Evolutionary conservation across 2,797 vertebrate species (phyloP).

Genomic region (Helostoma temminkii): DNA sequence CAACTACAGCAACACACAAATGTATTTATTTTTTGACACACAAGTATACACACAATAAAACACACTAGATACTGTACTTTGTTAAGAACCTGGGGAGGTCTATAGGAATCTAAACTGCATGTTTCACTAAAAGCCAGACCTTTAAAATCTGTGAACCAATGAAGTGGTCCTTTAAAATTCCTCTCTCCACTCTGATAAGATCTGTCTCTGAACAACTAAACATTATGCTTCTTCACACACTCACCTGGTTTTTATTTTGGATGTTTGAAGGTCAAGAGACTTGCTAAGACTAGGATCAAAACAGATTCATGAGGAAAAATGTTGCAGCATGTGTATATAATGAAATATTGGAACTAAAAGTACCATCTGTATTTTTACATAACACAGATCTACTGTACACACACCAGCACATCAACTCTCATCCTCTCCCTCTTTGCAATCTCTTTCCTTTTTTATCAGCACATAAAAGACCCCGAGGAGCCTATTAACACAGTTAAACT

Average conservation of each 20-base stretch:
- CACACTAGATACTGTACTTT: no score
- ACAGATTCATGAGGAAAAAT: constrained; percentile 36
- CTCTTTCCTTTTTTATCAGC: constrained; percentile 46
- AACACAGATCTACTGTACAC: constrained; percentile 10
- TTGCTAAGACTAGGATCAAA: constrained; percentile 24
- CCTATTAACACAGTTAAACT: constrained; percentile 77
- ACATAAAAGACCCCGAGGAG: constrained; percentile 61
- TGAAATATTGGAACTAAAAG: constrained; percentile 17
- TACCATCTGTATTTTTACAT: constrained; percentile 31
- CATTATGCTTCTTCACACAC: constrained; percentile 9
- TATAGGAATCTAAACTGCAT: no score
- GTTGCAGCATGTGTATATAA: constrained; percentile 9
- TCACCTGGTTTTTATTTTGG: constrained; percentile 8
- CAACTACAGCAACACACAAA: constrained; percentile 41
- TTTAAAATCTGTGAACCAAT: constrained; percentile 39
- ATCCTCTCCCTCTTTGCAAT: constrained; percentile 6
- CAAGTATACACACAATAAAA: no score
- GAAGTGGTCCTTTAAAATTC: constrained; percentile 25
- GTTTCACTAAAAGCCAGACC: no score
- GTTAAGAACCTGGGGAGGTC: no score
- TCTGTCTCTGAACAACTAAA: constrained; percentile 2
- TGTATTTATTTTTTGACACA: no score
- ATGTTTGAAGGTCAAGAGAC: constrained; percentile 35
- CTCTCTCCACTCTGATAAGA: not conserved
- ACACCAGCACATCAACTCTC: constrained; percentile 1